Conservation (phyloP, 2,888 invertebrate genomes). For the Pristionchus mayeri region DNA sequence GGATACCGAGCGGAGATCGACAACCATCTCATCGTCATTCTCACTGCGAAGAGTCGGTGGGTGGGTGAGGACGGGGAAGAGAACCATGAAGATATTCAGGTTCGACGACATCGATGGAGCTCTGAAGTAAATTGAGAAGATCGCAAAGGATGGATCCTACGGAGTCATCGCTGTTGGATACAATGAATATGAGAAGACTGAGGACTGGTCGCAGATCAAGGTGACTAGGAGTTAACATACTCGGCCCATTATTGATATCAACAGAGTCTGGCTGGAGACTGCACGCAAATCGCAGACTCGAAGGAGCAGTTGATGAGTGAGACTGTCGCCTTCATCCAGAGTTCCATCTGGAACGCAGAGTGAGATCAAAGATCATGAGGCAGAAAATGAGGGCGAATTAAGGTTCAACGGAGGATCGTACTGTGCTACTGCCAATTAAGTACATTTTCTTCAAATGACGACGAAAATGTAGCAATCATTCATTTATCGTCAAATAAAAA, state of each 20-base stretch:
- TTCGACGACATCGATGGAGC: background rate
- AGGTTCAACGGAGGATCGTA: constrained; percentile 14
- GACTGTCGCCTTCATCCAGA: background rate
- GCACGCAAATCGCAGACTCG: background rate
- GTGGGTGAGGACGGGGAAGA: too few species aligned
- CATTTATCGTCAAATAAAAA: too few species aligned
- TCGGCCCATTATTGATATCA: too few species aligned
- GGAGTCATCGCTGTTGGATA: constrained; percentile 27
- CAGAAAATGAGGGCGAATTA: background rate
- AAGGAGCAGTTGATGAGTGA: background rate
- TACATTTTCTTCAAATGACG: too few species aligned
- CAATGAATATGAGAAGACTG: too few species aligned
- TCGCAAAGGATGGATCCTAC: background rate
- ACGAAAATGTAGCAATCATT: too few species aligned
- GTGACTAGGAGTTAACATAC: too few species aligned
- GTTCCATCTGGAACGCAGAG: constrained; percentile 18
- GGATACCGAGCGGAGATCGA: background rate
- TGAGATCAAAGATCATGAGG: background rate
- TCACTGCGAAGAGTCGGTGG: background rate
- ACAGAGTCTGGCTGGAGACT: background rate
- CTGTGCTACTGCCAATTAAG: too few species aligned
- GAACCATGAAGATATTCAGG: background rate
- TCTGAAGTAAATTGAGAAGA: background rate
- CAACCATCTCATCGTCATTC: too few species aligned
- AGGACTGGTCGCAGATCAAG: background rate